phyloP scores from a whole-genome alignment of 2,113 vertebrate species.

The Nesogale talazaci region DNA sequence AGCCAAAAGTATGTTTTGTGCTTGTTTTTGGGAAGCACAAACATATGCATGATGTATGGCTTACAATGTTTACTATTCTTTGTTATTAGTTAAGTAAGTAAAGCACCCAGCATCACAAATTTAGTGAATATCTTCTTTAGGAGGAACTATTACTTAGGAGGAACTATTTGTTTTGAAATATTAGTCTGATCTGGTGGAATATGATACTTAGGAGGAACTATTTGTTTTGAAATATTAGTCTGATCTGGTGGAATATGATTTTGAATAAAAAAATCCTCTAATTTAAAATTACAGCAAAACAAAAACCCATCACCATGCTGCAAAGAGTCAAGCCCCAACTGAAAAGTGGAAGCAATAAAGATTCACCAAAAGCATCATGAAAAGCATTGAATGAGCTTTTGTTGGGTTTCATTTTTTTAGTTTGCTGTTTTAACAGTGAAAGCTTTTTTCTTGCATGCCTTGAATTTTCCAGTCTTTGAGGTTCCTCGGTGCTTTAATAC shows the following conservation, averaged over 20 bases:
- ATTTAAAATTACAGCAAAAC: constrained; percentile 36
- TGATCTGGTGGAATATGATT: neutral
- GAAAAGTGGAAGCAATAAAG: neutral
- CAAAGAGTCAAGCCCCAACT: neutral
- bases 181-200: neutral
- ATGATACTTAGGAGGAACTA: neutral
- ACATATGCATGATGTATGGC: neutral
- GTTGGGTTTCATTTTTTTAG: neutral
- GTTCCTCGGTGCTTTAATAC: neutral
- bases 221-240: constrained; percentile 47
- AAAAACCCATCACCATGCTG: neutral
- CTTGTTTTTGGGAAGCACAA: neutral
- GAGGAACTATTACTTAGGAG: constrained; percentile 8
- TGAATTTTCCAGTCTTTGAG: neutral
- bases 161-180: constrained; percentile 31
- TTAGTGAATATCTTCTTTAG: neutral
- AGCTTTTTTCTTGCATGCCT: neutral
- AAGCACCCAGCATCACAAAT: constrained; percentile 20
- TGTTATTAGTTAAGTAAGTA: neutral
- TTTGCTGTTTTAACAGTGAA: constrained; percentile 1
- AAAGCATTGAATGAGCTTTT: neutral
- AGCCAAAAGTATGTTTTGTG: neutral
- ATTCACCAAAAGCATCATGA: neutral
- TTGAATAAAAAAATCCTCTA: constrained; percentile 23
- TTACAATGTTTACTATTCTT: neutral